A percentile compares a stretch with the other conserved stretches of the same genome.
Evolutionary conservation across 1,140 invertebrate species (phyloP).

Genomic region (Drosophila prosaltans): DNA sequence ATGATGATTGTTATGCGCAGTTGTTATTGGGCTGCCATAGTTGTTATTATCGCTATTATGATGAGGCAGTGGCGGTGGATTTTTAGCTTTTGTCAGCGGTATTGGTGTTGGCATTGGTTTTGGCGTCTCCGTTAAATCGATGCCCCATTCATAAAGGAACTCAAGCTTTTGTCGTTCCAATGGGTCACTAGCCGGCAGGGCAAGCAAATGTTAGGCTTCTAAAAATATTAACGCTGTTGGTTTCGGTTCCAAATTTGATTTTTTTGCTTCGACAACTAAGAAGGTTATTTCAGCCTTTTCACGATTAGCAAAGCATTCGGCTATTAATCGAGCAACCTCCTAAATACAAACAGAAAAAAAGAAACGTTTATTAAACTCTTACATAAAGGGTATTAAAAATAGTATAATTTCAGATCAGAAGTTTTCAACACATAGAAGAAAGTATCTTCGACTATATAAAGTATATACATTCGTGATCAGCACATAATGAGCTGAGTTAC

Average conservation of each 20-base stretch:
- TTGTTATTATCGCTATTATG: constrained; percentile 52
- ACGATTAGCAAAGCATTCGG: constrained; percentile 93
- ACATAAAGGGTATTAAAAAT: too few species aligned
- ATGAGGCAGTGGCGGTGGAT: constrained; percentile 82
- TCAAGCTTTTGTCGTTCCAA: constrained; percentile 84
- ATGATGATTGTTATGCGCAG: constrained; percentile 69
- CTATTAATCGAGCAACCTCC: constrained; percentile 94
- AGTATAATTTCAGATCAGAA: too few species aligned
- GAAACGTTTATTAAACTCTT: too few species aligned
- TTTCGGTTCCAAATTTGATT: constrained; percentile 94
- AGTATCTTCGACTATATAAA: too few species aligned
- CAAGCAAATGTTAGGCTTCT: constrained; percentile 93
- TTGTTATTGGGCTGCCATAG: constrained; percentile 52
- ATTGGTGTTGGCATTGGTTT: constrained; percentile 83
- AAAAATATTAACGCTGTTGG: constrained; percentile 93
- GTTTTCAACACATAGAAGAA: too few species aligned
- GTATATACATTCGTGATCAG: too few species aligned
- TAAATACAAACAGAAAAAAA: constrained; percentile 74
- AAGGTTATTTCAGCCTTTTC: constrained; percentile 94
- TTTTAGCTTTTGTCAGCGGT: constrained; percentile 83
- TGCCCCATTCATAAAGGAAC: constrained; percentile 85
- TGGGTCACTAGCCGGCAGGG: constrained; percentile 90
- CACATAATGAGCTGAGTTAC: too few species aligned
- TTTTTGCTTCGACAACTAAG: constrained; percentile 94
- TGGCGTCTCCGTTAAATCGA: constrained; percentile 85